Evolutionary conservation across 2,888 invertebrate genomes (phyloP).

Genomic region (Heliothis peltigera): DNA sequence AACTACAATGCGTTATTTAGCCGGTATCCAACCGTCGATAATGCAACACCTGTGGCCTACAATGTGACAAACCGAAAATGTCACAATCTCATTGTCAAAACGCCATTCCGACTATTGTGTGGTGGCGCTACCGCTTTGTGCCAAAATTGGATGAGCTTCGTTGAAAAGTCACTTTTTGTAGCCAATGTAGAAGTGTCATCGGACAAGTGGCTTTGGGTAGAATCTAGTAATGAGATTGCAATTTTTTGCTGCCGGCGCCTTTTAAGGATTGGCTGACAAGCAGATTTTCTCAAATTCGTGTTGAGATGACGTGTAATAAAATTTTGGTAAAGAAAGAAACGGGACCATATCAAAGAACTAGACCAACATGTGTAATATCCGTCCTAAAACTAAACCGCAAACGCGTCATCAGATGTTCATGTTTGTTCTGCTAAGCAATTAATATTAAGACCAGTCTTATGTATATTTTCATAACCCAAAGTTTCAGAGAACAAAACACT

Average conservation of each 20-base stretch:
- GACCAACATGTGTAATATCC: neutral
- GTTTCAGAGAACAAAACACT: slow-evolving; percentile 46
- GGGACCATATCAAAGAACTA: neutral
- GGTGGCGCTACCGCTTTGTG: slow-evolving; percentile 86
- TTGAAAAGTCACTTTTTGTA: slow-evolving; percentile 79
- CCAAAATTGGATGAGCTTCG: slow-evolving; percentile 71
- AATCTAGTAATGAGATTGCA: slow-evolving; percentile 63
- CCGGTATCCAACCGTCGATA: slow-evolving; percentile 70
- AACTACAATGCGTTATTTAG: slow-evolving; percentile 50
- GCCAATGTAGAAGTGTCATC: slow-evolving; percentile 74
- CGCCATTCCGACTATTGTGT: slow-evolving; percentile 67
- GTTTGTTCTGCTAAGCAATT: slow-evolving; percentile 32
- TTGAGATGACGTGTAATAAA: too few species aligned
- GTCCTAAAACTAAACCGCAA: slow-evolving; percentile 5
- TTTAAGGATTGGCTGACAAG: neutral
- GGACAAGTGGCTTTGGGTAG: slow-evolving; percentile 73
- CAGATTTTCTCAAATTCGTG: neutral
- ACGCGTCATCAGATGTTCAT: slow-evolving; percentile 21
- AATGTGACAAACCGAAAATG: slow-evolving; percentile 79
- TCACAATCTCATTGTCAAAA: slow-evolving; percentile 76
- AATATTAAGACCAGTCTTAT: slow-evolving; percentile 15
- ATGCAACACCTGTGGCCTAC: slow-evolving; percentile 75
- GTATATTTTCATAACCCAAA: slow-evolving; percentile 43
- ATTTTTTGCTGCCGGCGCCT: slow-evolving; percentile 37
- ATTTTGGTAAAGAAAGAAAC: neutral